Conservation (phyloP, 2,888 invertebrate genomes). For the Aspidiotus destructor region DNA sequence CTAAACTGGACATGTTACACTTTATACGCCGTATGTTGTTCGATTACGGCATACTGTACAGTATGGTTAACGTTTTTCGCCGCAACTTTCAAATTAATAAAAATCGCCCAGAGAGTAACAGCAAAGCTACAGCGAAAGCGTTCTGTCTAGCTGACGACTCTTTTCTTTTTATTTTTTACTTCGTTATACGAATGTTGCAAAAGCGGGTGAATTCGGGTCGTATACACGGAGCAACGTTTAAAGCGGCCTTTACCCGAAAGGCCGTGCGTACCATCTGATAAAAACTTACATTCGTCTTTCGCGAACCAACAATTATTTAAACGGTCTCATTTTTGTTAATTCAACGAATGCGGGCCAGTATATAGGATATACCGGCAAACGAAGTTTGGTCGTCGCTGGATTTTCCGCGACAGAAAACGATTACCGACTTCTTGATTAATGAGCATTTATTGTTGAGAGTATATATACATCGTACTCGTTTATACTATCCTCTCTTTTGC, state of each 20-base stretch:
- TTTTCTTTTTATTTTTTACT: too few relatives aligned
- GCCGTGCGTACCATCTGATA: not conserved
- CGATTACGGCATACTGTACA: too few relatives aligned
- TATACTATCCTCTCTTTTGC: not conserved
- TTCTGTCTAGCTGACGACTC: too few relatives aligned
- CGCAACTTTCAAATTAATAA: too few relatives aligned
- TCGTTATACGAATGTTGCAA: too few relatives aligned
- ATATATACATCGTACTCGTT: not conserved
- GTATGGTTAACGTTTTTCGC: too few relatives aligned
- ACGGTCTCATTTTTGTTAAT: conserved; percentile 2
- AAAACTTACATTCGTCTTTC: conserved; percentile 11
- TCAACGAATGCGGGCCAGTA: not conserved
- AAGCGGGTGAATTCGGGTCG: too few relatives aligned
- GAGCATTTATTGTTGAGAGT: conserved; percentile 2
- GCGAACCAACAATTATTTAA: conserved; percentile 6
- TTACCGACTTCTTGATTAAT: not conserved
- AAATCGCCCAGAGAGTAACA: too few relatives aligned
- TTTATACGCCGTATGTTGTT: too few relatives aligned
- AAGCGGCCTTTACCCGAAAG: not conserved
- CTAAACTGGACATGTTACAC: too few relatives aligned
- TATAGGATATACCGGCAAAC: not conserved
- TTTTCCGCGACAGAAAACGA: not conserved
- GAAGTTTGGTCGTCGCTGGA: not conserved
- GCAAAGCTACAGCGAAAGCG: too few relatives aligned
- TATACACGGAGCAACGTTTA: too few relatives aligned